Evolutionary conservation across 2,797 vertebrate species (phyloP).

Genomic region (Phalanger gymnotis): DNA sequence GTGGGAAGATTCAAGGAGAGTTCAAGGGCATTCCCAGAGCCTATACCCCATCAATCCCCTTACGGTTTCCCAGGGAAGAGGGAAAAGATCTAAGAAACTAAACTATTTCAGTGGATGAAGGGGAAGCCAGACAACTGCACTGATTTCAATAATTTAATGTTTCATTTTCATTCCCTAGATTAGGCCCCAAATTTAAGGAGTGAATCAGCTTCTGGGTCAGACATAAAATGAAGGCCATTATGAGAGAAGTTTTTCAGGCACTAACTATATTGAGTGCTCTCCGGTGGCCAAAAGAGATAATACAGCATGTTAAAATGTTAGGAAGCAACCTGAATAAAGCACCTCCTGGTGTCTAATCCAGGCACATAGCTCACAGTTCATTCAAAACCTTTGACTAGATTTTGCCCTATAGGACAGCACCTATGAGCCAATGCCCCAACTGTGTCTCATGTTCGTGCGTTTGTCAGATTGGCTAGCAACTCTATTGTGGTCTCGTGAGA

Average conservation of each 20-base stretch:
- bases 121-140: neutral
- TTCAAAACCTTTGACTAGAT: neutral
- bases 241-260: neutral
- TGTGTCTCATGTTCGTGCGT: neutral
- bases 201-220: neutral
- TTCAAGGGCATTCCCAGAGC: too few species aligned
- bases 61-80: neutral
- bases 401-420: neutral
- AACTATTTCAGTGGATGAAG: neutral
- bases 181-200: neutral
- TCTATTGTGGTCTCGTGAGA: neutral
- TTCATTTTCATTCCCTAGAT: neutral
- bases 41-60: too few species aligned
- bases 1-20: too few species aligned
- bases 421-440: neutral
- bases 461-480: neutral
- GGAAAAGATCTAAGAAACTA: neutral
- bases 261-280: neutral
- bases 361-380: neutral
- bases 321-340: neutral
- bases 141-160: neutral
- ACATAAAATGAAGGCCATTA: neutral
- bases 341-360: neutral
- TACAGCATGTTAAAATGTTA: neutral
- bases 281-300: neutral